A percentile compares a stretch with the other conserved stretches of the same genome.
These are phyloP conservation scores for Tauraco erythrolophus DNA, from an alignment of 2,113 vertebrate species.

Conservation along the genomic window DNA sequence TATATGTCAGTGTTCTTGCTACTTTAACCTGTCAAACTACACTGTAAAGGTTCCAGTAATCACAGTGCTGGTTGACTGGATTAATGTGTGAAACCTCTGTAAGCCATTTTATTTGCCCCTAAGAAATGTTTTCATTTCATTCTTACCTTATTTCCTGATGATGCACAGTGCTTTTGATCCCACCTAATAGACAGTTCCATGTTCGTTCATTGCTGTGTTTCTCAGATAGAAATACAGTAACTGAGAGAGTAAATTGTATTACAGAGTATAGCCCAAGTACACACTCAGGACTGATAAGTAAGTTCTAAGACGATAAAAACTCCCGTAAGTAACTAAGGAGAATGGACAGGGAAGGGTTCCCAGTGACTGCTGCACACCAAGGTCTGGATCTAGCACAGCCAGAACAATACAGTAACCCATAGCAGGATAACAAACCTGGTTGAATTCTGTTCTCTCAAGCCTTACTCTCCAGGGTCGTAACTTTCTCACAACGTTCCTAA, in stretches of 20 bases:
- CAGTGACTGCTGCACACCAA: background rate
- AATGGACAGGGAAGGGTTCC: background rate
- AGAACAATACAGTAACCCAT: background rate
- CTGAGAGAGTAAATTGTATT: constrained; percentile 49
- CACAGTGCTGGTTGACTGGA: constrained; percentile 16
- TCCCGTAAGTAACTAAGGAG: constrained; percentile 7
- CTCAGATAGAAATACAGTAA: constrained; percentile 56
- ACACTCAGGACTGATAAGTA: constrained; percentile 40
- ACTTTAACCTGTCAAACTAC: background rate
- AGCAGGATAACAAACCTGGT: background rate
- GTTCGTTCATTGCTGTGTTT: constrained; percentile 54
- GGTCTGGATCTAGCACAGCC: background rate
- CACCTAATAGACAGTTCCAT: constrained; percentile 52
- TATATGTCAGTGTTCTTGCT: background rate
- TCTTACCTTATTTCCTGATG: constrained; percentile 57
- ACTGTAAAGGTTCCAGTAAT: background rate
- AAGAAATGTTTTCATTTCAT: constrained; percentile 66
- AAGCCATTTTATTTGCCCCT: constrained; percentile 46
- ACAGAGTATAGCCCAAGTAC: constrained; percentile 31
- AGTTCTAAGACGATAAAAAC: constrained; percentile 28
- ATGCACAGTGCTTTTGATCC: constrained; percentile 53
- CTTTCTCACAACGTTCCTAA: background rate
- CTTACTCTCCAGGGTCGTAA: background rate
- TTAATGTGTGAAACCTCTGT: constrained; percentile 28
- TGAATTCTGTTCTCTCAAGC: background rate